Conservation (phyloP, 2,888 invertebrate genomes). For the Seira ritae region DNA sequence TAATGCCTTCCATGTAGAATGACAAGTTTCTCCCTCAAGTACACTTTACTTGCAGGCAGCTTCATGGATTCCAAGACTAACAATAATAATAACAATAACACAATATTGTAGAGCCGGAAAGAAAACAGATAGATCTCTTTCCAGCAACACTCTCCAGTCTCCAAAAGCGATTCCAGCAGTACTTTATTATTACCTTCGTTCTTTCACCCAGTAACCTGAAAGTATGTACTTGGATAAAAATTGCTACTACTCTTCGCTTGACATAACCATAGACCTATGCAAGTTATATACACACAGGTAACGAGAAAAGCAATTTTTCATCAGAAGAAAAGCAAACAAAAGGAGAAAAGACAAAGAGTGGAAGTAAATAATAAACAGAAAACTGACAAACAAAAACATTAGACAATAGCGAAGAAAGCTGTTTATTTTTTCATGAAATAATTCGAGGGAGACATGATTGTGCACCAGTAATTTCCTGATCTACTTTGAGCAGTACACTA, state of each 20-base stretch:
- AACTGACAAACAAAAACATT: constrained; percentile 26
- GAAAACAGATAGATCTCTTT: constrained; percentile 44
- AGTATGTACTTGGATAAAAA: not conserved
- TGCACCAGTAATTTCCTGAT: not conserved
- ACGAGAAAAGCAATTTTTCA: constrained; percentile 36
- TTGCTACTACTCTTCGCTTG: no score
- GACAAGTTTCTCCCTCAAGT: constrained; percentile 58
- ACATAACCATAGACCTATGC: not conserved
- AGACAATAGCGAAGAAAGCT: constrained; percentile 23
- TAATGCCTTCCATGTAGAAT: not conserved
- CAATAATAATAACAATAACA: constrained; percentile 43
- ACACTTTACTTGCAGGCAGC: constrained; percentile 53
- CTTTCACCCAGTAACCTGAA: constrained; percentile 55
- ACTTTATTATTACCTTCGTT: constrained; percentile 46
- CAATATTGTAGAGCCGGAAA: not conserved
- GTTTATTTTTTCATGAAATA: constrained; percentile 52
- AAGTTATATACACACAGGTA: not conserved
- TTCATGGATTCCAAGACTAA: constrained; percentile 15
- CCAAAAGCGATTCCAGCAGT: constrained; percentile 29
- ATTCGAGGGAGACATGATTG: constrained; percentile 26
- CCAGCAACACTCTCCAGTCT: not conserved
- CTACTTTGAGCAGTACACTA: no score
- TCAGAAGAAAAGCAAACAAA: constrained; percentile 26
- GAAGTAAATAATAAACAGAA: not conserved
- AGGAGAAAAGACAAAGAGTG: not conserved